phyloP scores from a whole-genome alignment of 1,140 invertebrate genomes.

The Notospermus geniculatus region DNA sequence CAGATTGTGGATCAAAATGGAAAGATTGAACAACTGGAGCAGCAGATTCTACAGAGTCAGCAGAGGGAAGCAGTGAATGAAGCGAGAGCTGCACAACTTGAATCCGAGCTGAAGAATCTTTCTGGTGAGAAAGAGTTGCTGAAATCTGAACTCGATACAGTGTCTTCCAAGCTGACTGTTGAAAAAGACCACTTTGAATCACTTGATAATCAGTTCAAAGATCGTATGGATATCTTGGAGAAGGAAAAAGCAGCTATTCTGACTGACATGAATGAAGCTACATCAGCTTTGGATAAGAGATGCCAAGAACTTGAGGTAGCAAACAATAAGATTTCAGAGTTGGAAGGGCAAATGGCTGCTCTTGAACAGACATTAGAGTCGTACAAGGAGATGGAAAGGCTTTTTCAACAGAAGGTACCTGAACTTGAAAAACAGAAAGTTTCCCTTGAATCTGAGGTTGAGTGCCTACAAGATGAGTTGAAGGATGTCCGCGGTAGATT shows the following conservation, averaged over 20 bases:
- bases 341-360: constrained; percentile 20
- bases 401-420: background rate
- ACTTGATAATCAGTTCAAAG: background rate
- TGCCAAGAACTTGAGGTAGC: constrained; percentile 12
- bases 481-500: too few species aligned
- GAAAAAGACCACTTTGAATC: constrained; percentile 6
- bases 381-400: constrained; percentile 15
- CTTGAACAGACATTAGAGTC: constrained; percentile 13
- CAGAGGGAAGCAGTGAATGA: constrained; percentile 6
- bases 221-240: constrained; percentile 18
- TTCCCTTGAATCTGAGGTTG: background rate
- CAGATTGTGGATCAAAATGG: constrained; percentile 14
- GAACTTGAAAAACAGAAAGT: constrained; percentile 13
- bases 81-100: background rate
- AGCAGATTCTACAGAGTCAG: constrained; percentile 8
- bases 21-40: constrained; percentile 1
- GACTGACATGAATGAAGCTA: constrained; percentile 27
- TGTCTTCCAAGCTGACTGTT: constrained; percentile 12
- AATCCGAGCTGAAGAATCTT: background rate
- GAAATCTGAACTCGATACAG: background rate
- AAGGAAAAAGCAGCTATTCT: constrained; percentile 25
- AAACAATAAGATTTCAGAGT: constrained; percentile 10
- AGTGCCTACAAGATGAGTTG: background rate
- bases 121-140: background rate
- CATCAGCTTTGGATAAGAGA: constrained; percentile 15